Percentiles rank a stretch among this genome's conserved stretches.
phyloP scores from a whole-genome alignment of 1,140 invertebrate species.

The Ostrea edulis region DNA sequence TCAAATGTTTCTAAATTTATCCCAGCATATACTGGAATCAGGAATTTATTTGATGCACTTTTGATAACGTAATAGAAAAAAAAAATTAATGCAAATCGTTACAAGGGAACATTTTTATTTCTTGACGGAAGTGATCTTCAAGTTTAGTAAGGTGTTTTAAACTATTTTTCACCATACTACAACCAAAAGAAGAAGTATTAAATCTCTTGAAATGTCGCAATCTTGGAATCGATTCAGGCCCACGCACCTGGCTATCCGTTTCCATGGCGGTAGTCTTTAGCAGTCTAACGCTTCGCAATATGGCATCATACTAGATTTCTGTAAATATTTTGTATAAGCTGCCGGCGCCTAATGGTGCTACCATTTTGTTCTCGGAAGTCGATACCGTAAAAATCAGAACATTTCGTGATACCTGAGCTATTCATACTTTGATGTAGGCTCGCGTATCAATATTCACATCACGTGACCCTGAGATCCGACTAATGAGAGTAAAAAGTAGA shows the following conservation, averaged over 20 bases:
- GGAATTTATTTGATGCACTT: too few species aligned
- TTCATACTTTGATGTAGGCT: slow-evolving; percentile 27
- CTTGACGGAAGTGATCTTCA: too few species aligned
- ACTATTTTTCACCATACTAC: not conserved
- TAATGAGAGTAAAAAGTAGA: slow-evolving; percentile 31
- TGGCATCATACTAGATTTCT: not conserved
- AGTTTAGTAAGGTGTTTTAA: too few species aligned
- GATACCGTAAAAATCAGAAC: slow-evolving; percentile 19
- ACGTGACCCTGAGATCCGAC: slow-evolving; percentile 10
- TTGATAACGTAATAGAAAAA: too few species aligned
- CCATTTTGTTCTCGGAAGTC: slow-evolving; percentile 36
- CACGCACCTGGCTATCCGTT: not conserved
- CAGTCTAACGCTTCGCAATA: slow-evolving; percentile 7
- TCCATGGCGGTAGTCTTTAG: not conserved
- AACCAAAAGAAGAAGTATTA: not conserved
- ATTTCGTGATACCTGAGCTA: slow-evolving; percentile 24
- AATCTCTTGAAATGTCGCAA: not conserved
- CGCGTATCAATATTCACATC: not conserved
- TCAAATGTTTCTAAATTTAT: too few species aligned
- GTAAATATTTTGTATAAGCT: not conserved
- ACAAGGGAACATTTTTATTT: too few species aligned
- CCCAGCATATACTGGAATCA: too few species aligned
- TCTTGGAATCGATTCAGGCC: not conserved
- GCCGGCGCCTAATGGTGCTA: slow-evolving; percentile 24
- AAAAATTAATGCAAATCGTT: too few species aligned